A percentile compares a stretch with the other conserved stretches of the same genome.
Evolutionary conservation across 2,888 invertebrate genomes (phyloP).

Genomic region (Gnatocerus cornutus): DNA sequence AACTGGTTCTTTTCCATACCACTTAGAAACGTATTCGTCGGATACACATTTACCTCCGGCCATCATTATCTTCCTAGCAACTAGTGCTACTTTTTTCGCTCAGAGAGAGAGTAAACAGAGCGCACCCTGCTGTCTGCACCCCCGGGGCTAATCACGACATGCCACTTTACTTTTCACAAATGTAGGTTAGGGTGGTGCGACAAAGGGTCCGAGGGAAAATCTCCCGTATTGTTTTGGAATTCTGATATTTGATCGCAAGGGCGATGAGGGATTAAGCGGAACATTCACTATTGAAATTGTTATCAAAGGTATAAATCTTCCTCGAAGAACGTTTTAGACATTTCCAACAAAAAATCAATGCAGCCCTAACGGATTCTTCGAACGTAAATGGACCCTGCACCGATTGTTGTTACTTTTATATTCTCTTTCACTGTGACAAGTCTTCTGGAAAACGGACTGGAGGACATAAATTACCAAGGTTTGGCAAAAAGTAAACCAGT

Average conservation of each 20-base stretch:
- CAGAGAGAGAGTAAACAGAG: slow-evolving; percentile 43
- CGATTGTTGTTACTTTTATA: slow-evolving; percentile 33
- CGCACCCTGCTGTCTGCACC: slow-evolving; percentile 56
- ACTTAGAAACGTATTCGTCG: slow-evolving; percentile 24
- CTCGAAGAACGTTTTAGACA: slow-evolving; percentile 30
- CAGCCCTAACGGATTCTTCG: slow-evolving; percentile 42
- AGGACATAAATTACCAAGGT: slow-evolving; percentile 29
- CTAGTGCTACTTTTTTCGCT: slow-evolving; percentile 31
- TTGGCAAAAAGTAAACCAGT: too few species aligned
- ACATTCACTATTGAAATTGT: slow-evolving; percentile 47
- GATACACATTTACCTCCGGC: slow-evolving; percentile 34
- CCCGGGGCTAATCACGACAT: slow-evolving; percentile 66
- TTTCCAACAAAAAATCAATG: slow-evolving; percentile 44
- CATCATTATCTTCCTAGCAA: slow-evolving; percentile 28
- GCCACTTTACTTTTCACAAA: slow-evolving; percentile 65
- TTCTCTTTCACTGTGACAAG: slow-evolving; percentile 32
- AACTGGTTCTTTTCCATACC: slow-evolving; percentile 50
- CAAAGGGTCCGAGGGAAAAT: slow-evolving; percentile 54
- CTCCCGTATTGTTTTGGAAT: slow-evolving; percentile 57
- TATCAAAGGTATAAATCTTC: slow-evolving; percentile 53
- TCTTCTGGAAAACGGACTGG: slow-evolving; percentile 14
- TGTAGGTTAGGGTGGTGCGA: slow-evolving; percentile 51
- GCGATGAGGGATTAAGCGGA: slow-evolving; percentile 51
- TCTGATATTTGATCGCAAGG: slow-evolving; percentile 54
- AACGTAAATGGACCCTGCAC: slow-evolving; percentile 25